Base-by-base conservation (phyloP, 1,140 invertebrate genomes). In the Procambarus virginalis region DNA sequence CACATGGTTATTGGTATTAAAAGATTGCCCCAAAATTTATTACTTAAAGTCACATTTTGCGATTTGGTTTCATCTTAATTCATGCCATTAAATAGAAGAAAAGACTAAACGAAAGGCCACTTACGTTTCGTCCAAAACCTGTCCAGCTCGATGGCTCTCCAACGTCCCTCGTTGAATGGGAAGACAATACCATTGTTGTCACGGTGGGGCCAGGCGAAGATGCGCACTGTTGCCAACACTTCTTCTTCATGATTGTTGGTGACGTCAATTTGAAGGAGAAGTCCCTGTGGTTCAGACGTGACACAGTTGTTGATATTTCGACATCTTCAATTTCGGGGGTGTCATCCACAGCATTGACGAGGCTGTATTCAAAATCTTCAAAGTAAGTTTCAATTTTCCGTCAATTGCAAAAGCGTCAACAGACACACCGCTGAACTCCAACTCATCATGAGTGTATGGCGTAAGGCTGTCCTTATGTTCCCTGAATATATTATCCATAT, bases 301-400 rank as follows among this genome's bases (percentile, higher is more conserved):
- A 5, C 10, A 88, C 73, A 48, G 2, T 12, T 0, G 86, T 55
- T 20, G 20, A 34, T 20, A 88, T 82, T 2, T 49, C 60, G 3
- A 88, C 86, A 46, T 88, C 86, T 12, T 6, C 8, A 12, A 88
- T 48, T 3, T 81, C 51, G 9, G 4, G 46, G 1, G 79, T 76
- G n/a, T 82, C 79, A 76, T 89, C 86, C 4, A 89, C 78, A 60
- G 86, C 86, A 58, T 89, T 89, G 22, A 89, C 2, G 9, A 88
- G 46, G 51, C 70, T 82, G 49, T 82, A 88, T 58, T 88, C 78
- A 46, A 88, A 88, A 58, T 83, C 86, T n/a, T 89, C 86, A n/a
- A 89, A 89, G 78, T 45, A 82, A 3, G 86, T 89, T 10, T 73
- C 70, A 4, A 89, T 51, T 1, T 14, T 8, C 70, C 80, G 49